These are phyloP conservation scores for Prochilodus magdalenae DNA, from an alignment of 2,113 vertebrate genomes.

Conservation along the genomic window DNA sequence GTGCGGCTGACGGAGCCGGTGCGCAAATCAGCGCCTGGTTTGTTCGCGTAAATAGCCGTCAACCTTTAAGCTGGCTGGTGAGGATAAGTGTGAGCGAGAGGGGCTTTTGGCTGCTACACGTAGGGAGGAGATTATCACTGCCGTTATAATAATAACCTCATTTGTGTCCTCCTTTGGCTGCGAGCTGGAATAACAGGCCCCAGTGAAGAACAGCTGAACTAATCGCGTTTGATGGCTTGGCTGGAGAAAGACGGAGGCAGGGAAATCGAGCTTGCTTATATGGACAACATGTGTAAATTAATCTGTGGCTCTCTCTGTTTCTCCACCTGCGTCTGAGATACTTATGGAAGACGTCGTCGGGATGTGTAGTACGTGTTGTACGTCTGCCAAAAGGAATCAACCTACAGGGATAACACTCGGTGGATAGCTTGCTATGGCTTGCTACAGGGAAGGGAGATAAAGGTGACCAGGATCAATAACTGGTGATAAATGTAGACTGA, in stretches of 20 bases:
- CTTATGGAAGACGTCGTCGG: too few relatives aligned
- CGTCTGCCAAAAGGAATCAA: too few relatives aligned
- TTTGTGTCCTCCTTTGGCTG: conserved; percentile 37
- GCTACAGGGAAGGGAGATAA: too few relatives aligned
- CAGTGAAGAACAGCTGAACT: conserved; percentile 47
- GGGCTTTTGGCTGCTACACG: conserved; percentile 16
- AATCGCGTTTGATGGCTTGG: conserved; percentile 29
- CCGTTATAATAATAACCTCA: conserved; percentile 42
- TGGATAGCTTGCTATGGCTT: too few relatives aligned
- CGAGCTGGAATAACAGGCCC: conserved; percentile 39
- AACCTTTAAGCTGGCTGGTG: conserved; percentile 10
- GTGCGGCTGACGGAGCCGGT: background rate
- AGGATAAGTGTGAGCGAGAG: conserved; percentile 18
- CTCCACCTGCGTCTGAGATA: background rate
- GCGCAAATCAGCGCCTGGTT: background rate
- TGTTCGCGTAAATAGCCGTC: conserved; percentile 26
- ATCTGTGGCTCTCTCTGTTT: background rate
- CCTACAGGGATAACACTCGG: too few relatives aligned
- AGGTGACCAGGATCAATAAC: too few relatives aligned
- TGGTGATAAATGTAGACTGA: too few relatives aligned
- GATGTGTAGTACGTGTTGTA: too few relatives aligned
- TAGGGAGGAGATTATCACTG: conserved; percentile 37
- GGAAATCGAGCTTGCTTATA: conserved; percentile 36
- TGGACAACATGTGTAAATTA: background rate
- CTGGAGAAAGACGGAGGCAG: conserved; percentile 11